A percentile compares a stretch with the other conserved stretches of the same genome.
These are phyloP conservation scores for Cremastobaeus sp. DNA, from an alignment of 2,888 invertebrate genomes.

Conservation along the genomic window DNA sequence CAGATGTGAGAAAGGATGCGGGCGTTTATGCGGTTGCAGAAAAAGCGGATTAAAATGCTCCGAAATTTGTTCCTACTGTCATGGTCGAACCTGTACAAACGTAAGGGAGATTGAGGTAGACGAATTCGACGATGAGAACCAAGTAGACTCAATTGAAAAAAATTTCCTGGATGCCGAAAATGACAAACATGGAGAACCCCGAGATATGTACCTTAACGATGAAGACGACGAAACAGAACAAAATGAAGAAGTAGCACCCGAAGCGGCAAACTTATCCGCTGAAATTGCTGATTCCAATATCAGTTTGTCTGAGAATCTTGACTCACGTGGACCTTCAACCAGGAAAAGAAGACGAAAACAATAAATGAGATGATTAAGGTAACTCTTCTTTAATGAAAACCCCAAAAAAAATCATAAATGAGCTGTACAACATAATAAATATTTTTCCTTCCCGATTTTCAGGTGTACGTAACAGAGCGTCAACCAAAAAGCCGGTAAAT, in stretches of 20 bases:
- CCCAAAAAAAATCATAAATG: too few species aligned
- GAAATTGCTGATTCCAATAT: neutral
- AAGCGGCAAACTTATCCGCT: slow-evolving; percentile 1
- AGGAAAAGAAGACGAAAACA: slow-evolving; percentile 5
- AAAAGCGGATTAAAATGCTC: slow-evolving; percentile 13
- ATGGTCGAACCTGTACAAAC: slow-evolving; percentile 13
- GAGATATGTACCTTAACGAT: neutral
- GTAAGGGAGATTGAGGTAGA: neutral
- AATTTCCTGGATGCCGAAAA: slow-evolving; percentile 1
- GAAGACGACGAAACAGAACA: neutral
- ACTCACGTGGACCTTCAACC: neutral
- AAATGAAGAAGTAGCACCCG: neutral
- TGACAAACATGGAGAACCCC: slow-evolving; percentile 2
- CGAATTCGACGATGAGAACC: neutral
- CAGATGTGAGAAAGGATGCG: slow-evolving; percentile 13
- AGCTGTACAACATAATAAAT: too few species aligned
- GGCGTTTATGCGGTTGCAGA: slow-evolving; percentile 1
- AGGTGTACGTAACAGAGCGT: too few species aligned
- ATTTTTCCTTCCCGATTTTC: too few species aligned
- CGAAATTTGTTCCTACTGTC: neutral
- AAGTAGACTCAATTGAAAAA: neutral
- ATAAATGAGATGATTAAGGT: neutral
- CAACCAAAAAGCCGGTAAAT: too few species aligned
- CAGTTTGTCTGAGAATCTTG: neutral
- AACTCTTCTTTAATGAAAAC: neutral